These are phyloP conservation scores for Caranx ignobilis DNA, from an alignment of 2,113 vertebrate species.

Conservation along the genomic window DNA sequence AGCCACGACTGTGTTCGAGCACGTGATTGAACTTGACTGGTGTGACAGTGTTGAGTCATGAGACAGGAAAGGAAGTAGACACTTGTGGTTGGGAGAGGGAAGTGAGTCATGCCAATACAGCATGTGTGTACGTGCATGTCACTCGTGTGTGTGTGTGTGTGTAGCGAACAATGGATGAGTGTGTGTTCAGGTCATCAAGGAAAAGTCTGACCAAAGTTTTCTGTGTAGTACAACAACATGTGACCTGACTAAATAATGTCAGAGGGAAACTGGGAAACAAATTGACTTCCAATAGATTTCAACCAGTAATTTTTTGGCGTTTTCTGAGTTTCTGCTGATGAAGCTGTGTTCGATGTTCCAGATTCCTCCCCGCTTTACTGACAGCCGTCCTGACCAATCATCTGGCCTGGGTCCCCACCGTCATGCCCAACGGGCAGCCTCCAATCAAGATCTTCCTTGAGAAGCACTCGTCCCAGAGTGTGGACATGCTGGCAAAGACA, in stretches of 20 bases:
- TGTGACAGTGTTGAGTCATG: conserved; percentile 64
- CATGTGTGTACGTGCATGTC: conserved; percentile 8
- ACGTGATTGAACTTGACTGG: conserved; percentile 43
- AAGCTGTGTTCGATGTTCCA: conserved; percentile 73
- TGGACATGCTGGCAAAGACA: conserved; percentile 97
- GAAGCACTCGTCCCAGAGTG: conserved; percentile 98
- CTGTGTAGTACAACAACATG: background rate
- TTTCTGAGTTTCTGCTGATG: background rate
- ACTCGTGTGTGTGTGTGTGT: background rate
- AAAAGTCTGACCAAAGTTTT: conserved; percentile 18
- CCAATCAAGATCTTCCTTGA: conserved; percentile 98
- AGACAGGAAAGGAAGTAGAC: conserved; percentile 75
- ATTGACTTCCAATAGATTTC: background rate
- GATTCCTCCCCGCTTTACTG: conserved; percentile 96
- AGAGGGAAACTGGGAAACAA: background rate
- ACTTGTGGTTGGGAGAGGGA: conserved; percentile 62
- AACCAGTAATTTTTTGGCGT: background rate
- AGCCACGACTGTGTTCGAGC: background rate
- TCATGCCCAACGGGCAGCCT: conserved; percentile 98
- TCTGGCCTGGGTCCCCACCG: conserved; percentile 98
- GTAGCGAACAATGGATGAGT: conserved; percentile 26
- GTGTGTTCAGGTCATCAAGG: background rate
- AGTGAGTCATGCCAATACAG: conserved; percentile 59
- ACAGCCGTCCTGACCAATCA: conserved; percentile 98
- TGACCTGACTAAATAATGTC: conserved; percentile 16